Base-by-base conservation (phyloP, 2,888 invertebrate species). In the Trissolcus japonicus region DNA sequence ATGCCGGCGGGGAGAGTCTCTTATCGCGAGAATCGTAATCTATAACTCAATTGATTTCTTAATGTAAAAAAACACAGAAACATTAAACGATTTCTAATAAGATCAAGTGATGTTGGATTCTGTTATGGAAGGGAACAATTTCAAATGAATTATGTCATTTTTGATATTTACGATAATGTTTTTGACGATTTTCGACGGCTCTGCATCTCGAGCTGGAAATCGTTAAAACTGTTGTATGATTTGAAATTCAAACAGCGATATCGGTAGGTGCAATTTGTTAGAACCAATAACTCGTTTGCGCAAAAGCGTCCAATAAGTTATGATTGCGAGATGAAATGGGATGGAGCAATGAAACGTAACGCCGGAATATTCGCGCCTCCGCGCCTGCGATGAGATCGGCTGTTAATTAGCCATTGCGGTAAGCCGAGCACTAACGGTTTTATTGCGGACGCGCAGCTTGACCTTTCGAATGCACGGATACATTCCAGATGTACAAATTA, bases 381-480 rank as follows among this genome's bases (percentile, higher is more conserved):
- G 71, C 72, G 54, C 60, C 60, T 72, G 13, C 57, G 74, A 78
- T 75, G 78, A 78, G 78, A 78, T 74, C 74, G 74, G 48, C 61
- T 72, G 78, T 78, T 78, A 78, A 78, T 78, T 75, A 78, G 75
- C 78, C 59, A 75, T 75, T 67, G 74, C 74, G 65, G 73, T 66
- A 74, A 78, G 72, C 78, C 69, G 69, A 66, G 75, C 72, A 75
- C 67, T 78, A 78, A 78, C 78, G 75, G 78, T 78, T 75, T 75
- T 75, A 75, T 74, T 66, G 75, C 78, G 75, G 46, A 57, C 74
- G 67, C 78, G 73, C 61, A 65, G 74, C 66, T 46, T 78, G 75
- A 75, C 78, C 78, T 78, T 67, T 78, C 62, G 62, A 74, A 62
- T 71, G 67, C 48, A 59, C 71, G 55, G 74, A 54, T 69, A 48